Conservation (phyloP, 2,888 invertebrate genomes). For the Abrostola triplasia region DNA sequence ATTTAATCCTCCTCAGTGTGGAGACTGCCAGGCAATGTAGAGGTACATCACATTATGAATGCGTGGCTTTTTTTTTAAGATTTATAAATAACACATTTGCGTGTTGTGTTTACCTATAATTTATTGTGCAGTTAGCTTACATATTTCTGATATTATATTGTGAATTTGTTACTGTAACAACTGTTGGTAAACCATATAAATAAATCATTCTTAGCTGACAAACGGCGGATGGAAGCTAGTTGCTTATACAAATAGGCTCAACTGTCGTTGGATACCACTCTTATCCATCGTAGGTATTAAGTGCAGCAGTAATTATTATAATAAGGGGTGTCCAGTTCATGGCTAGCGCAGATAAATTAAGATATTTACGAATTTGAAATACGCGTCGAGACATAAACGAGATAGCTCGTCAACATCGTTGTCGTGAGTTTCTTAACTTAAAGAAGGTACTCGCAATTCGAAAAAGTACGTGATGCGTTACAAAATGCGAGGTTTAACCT, state of each 20-base stretch:
- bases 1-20: conserved; percentile 5
- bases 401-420: neutral
- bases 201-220: too few species aligned
- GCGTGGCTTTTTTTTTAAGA: conserved; percentile 5
- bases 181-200: too few species aligned
- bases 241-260: conserved; percentile 21
- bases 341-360: conserved; percentile 48
- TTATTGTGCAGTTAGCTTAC: too few species aligned
- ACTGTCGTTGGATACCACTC: conserved; percentile 42
- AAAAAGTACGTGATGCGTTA: neutral
- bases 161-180: too few species aligned
- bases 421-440: conserved; percentile 4
- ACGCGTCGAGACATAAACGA: conserved; percentile 21
- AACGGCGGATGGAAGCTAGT: too few species aligned
- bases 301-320: conserved; percentile 32
- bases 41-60: conserved; percentile 4
- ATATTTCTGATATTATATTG: too few species aligned
- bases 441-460: neutral
- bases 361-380: conserved; percentile 40
- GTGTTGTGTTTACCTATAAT: too few species aligned
- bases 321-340: conserved; percentile 50
- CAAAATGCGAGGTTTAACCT: conserved; percentile 16
- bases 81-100: conserved; percentile 31
- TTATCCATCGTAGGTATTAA: conserved; percentile 47
- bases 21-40: neutral